Base-by-base conservation (phyloP, 2,113 vertebrate genomes). In the Anolis sagrei region DNA sequence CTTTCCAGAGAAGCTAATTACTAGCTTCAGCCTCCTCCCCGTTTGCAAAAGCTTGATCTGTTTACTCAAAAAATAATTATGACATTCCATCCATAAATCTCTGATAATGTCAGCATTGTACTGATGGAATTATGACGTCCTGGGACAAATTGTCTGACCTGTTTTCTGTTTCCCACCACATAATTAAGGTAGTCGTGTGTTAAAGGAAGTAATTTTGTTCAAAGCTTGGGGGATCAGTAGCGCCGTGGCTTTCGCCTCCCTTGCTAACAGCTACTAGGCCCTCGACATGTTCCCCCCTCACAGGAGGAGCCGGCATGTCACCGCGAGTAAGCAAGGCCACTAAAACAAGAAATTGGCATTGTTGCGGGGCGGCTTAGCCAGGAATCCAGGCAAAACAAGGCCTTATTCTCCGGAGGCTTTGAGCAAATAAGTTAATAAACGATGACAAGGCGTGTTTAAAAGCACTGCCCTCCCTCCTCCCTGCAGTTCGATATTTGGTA, bases 161-260 rank as follows among this genome's bases (percentile, higher is more conserved):
- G 97, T 96, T 98, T 97, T 96, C 96, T 97, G 98, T 98, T 97
- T 96, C 95, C 95, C 96, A 96, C 97, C 97, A 98, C 97, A 95
- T 98, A 97, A 98, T 98, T 98, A 98, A 98, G 98, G 96, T 96
- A 91, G 93, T 83, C 95, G 96, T 95, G 96, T 97, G 97, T 96
- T 97, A 97, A 97, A 97, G 97, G 98, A 98, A 98, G 98, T 97
- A 95, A 97, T 97, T 98, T 97, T 97, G 96, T 98, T 98, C 97
- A 97, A 98, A 98, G 97, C 95, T 97, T 97, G 96, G 95, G 39
- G 97, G 97, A 97, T 95, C 95, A 96, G 96, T 93, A 88, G 95
- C 90, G 96, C 97, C 94, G 95, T 95, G 95, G 96, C 96, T 96
- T 78, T 90, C 96, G 95, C 96, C 97, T 94, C 80, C 96, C 95